phyloP scores from a whole-genome alignment of 2,888 invertebrate species.

The Imbricaverruca yamaguchii region DNA sequence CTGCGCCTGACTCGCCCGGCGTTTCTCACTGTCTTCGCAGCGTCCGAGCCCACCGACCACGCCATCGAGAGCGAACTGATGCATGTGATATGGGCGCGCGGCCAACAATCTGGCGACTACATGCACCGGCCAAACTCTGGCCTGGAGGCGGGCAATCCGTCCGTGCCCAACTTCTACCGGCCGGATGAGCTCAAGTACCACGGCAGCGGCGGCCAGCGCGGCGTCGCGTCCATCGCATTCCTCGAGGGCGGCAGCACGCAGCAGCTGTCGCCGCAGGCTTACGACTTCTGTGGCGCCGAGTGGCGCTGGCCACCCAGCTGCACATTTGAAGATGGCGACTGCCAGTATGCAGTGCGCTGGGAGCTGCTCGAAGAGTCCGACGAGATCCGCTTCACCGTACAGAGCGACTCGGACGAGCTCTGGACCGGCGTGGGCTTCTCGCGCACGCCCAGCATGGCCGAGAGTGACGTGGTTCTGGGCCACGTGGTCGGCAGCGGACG shows the following conservation, averaged over 20 bases:
- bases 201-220: conserved; percentile 70
- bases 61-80: conserved; percentile 68
- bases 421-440: conserved; percentile 86
- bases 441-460: conserved; percentile 59
- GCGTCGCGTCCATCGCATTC: conserved; percentile 65
- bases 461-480: conserved; percentile 79
- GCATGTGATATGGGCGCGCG: conserved; percentile 92
- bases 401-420: conserved; percentile 63
- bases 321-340: conserved; percentile 53
- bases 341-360: conserved; percentile 76
- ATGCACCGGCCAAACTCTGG: conserved; percentile 67
- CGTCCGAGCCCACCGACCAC: conserved; percentile 75
- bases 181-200: conserved; percentile 90
- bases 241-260: background rate
- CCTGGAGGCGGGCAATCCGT: conserved; percentile 53
- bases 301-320: conserved; percentile 69
- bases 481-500: conserved; percentile 62
- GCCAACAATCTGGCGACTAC: conserved; percentile 70
- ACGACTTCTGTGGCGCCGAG: conserved; percentile 60
- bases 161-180: conserved; percentile 71
- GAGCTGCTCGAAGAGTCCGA: conserved; percentile 61
- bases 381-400: conserved; percentile 68
- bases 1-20: too few relatives aligned
- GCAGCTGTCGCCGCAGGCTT: background rate
- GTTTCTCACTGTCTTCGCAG: conserved; percentile 41